Percentiles rank a stretch among this genome's conserved stretches.
These are phyloP conservation scores for Hemaris fuciformis DNA, from an alignment of 2,888 invertebrate species.

Conservation along the genomic window DNA sequence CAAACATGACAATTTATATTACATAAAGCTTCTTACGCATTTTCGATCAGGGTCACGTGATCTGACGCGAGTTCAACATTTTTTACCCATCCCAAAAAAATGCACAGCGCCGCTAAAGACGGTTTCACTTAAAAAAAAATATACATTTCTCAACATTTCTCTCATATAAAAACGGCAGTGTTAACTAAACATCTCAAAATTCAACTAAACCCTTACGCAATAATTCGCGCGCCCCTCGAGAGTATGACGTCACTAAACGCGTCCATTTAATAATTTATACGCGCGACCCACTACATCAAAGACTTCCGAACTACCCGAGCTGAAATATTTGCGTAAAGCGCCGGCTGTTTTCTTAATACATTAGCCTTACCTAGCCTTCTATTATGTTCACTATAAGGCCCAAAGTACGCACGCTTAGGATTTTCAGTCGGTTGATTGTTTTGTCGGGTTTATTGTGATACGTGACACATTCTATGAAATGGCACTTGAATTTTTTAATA, in stretches of 20 bases:
- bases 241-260: background rate
- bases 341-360: conserved; percentile 8
- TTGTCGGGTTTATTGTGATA: background rate
- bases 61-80: too few relatives aligned
- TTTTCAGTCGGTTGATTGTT: background rate
- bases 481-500: too few relatives aligned
- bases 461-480: too few relatives aligned
- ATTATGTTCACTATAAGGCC: background rate
- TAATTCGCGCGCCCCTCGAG: background rate
- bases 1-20: too few relatives aligned
- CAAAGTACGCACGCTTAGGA: background rate
- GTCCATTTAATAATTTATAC: conserved; percentile 10
- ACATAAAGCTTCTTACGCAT: too few relatives aligned
- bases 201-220: background rate
- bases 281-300: conserved; percentile 1
- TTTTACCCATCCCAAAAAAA: too few relatives aligned
- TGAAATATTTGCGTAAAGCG: conserved; percentile 13
- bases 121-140: too few relatives aligned
- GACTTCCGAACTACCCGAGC: conserved; percentile 3
- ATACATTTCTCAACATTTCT: background rate
- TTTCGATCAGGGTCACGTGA: too few relatives aligned
- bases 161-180: background rate
- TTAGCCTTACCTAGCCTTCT: background rate
- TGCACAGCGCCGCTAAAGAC: too few relatives aligned
- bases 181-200: background rate